Base-by-base conservation (phyloP, 2,113 vertebrate genomes). In the Grammomys dolichurus region DNA sequence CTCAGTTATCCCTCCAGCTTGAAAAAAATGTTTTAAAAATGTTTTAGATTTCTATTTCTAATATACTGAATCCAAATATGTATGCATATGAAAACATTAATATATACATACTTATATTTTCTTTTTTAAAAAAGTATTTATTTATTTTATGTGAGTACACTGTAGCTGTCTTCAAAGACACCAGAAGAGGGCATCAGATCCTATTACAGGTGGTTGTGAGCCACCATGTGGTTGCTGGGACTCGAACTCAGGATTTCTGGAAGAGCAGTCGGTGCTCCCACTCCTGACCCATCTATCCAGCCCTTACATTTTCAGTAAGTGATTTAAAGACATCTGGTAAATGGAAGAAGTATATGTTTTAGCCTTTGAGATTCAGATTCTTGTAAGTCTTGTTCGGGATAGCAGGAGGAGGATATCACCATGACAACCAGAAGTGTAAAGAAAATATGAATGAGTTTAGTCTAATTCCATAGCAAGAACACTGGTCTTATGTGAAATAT, bases 311-410 rank as follows among this genome's bases (percentile, higher is more conserved):
- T 58, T 22, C 33, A 77, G 77, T 78, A 73, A 10, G 8, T 90
- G 63, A 80, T 54, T 88, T 88, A 86, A 92, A 84, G n/a, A 72
- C 48, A 19, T 22, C 77, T 86, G 58, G 33, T 43, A 86, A 69
- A 40, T 65, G 81, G 58, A 88, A 91, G 36, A 92, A 95, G 31
- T n/a, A 85, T 65, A 11, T 78, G 67, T 86, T 82, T 91, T 56
- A 75, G n/a, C 16, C 12, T 31, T n/a, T 72, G 13, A 69, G 90
- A 63, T 12, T 31, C 28, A 43, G 87, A 46, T 63, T 69, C 36
- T 26, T 82, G 24, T 65, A 91, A 76, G 63, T 81, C 69, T 48
- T 70, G 13, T 19, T 12, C 24, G 1, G 33, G 5, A 69, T 12
- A 19, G 4, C 20, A 86, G 31, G 28, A 63, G 63, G 24, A 24